Evolutionary conservation across 2,113 vertebrate genomes (phyloP), one percentile per base, ranked within the genome.

Genomic region (Ailurus styani): DNA sequence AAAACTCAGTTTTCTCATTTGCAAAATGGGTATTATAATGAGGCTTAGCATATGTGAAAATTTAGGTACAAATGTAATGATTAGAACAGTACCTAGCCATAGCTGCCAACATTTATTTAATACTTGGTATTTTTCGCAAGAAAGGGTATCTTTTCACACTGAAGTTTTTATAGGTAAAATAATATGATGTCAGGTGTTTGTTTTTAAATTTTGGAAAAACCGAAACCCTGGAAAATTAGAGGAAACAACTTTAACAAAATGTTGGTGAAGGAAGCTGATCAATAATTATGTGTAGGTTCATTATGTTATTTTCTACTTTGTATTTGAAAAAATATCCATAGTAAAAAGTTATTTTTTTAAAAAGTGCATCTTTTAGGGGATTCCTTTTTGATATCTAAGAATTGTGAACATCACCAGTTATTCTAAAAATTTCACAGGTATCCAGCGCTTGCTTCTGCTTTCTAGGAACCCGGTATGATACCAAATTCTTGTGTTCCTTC

Each of bases 131-230:
- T 87, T 57, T 75, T 90, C 83, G 40, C 60, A 93, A 93, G 94
- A 94, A 96, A 95, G 23, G 47, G 20, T 78, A 55, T 72, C 31
- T 62, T 96, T 88, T 94, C 42, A 95, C 73, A 29, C 10, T 96
- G 66, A 85, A 90, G 9, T 64, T 97, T 87, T 95, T 96, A 64
- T 90, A 94, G 50, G 31, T 96, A 77, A 93, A 81, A 94, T 89
- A 77, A 18, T 86, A 18, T 82, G 52, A 64, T 83, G 25, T 86
- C 54, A 84, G 31, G 37, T 78, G 11, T 91, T 87, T 70, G 29
- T 84, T 96, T 84, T 94, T 86, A 94, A 91, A 64, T 89, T 42
- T 86, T 11, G 40, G 25, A 79, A 60, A 14, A 47, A 40, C 37
- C 37, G 92, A 17, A 78, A 78, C 2, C 3, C n/a, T 90, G 54